phyloP scores from a whole-genome alignment of 2,888 invertebrate genomes.

The Drosophila histrio region DNA sequence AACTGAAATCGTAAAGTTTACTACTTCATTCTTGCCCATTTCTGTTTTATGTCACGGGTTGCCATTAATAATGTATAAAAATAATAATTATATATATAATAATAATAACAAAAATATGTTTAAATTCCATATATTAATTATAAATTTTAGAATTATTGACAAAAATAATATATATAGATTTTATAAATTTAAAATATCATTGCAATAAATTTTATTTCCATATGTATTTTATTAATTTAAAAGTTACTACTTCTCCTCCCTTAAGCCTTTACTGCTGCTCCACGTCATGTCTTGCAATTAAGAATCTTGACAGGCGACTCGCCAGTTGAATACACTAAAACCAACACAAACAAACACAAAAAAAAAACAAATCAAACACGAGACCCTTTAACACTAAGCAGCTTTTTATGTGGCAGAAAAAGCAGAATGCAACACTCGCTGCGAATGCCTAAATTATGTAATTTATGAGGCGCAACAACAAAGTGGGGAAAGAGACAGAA shows the following conservation, averaged over 20 bases:
- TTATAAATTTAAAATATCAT: no score
- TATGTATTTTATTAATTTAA: background rate
- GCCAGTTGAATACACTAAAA: conserved; percentile 64
- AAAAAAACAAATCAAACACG: conserved; percentile 61
- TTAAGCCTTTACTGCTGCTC: background rate
- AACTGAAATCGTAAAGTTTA: background rate
- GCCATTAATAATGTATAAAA: conserved; percentile 52
- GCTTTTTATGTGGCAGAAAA: conserved; percentile 26
- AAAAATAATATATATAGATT: no score
- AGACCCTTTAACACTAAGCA: conserved; percentile 64
- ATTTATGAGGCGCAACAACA: conserved; percentile 74
- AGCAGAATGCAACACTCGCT: conserved; percentile 24
- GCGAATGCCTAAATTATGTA: conserved; percentile 71
- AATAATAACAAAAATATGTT: no score
- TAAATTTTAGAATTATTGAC: no score
- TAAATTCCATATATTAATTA: no score
- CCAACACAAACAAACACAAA: no score
- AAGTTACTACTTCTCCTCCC: background rate
- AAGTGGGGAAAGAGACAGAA: background rate
- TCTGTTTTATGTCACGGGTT: background rate
- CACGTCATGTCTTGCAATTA: conserved; percentile 39
- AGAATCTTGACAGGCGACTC: conserved; percentile 38
- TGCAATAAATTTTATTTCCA: no score
- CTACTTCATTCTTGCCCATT: background rate
- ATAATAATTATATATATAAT: no score